Base-by-base conservation (phyloP, 2,113 vertebrate genomes). In the Halichoerus grypus region DNA sequence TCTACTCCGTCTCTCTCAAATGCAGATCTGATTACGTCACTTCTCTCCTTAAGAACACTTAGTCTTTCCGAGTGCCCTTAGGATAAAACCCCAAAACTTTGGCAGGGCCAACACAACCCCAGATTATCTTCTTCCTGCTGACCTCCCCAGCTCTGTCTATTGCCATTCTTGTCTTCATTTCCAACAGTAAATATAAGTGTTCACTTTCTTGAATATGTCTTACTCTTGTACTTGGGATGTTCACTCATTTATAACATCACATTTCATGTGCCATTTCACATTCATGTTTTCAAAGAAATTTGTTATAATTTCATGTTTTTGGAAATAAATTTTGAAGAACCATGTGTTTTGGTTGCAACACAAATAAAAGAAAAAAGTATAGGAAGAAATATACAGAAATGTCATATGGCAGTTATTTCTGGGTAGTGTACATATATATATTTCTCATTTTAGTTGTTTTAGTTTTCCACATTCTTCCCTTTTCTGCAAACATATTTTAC, bases 371-470 rank as follows among this genome's bases (percentile, higher is more conserved):
- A 22, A 67, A 77, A 77, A 69, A 36, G 15, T 24, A 77, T 9
- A 80, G 31, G 18, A 65, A 74, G 67, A 57, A 93, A 93, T 16
- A 31, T 24, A 77, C 1, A 36, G 26, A 84, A 39, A 77, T 61
- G 19, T n/a, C 16, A 39, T 10, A 51, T 28, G 42, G 21, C 1
- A 24, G 51, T 61, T 90, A 53, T 71, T 96, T 90, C 59, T 69
- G 39, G 36, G 46, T 51, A 24, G 12, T 22, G n/a, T 61, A 51
- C 21, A 39, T 51, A 81, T 36, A 36, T 36, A 1, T 61, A 61
- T 61, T 92, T 85, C 42, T 85, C 36, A 69, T 79, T 96, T 93
- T 7, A 59, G 19, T 83, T 89, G 33, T 28, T 63, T 81, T 82
- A 53, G 57, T 85, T 77, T 84, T 65, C 24, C 5, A 57, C 16